phyloP scores from a whole-genome alignment of 1,140 invertebrate species.

The Bombus consobrinus region DNA sequence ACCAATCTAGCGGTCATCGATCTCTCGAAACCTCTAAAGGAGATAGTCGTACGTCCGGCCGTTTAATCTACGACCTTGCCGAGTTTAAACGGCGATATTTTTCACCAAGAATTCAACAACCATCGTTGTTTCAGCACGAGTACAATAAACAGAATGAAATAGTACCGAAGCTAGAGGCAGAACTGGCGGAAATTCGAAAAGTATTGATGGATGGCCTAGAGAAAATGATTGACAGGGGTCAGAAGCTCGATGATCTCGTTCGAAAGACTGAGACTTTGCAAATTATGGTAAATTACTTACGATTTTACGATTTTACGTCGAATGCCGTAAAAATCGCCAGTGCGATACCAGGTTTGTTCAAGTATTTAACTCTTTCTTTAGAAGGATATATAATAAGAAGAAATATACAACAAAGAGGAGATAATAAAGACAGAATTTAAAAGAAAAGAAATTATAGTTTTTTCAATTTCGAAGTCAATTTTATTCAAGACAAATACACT shows the following conservation, averaged over 20 bases:
- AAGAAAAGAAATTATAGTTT: too few species aligned
- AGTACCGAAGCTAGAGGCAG: conserved; percentile 59
- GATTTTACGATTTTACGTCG: neutral
- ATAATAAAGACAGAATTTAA: too few species aligned
- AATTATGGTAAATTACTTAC: conserved; percentile 66
- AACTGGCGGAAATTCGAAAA: conserved; percentile 66
- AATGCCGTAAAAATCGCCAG: neutral
- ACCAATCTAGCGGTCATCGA: conserved; percentile 57
- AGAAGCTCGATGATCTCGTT: conserved; percentile 73
- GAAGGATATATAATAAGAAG: too few species aligned
- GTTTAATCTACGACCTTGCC: neutral
- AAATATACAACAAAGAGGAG: too few species aligned
- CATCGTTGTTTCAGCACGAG: conserved; percentile 57
- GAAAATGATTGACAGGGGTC: conserved; percentile 73
- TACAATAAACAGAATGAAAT: conserved; percentile 54
- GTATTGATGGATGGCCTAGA: conserved; percentile 71
- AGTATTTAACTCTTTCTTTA: too few species aligned
- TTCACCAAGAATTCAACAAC: neutral
- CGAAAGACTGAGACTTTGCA: conserved; percentile 72
- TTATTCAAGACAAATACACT: too few species aligned
- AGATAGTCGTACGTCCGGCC: conserved; percentile 65
- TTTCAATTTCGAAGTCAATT: too few species aligned
- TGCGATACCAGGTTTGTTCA: too few species aligned
- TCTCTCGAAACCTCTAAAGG: conserved; percentile 68
- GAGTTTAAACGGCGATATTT: neutral